A percentile compares a stretch with the other conserved stretches of the same genome.
Conservation (phyloP, 92 coral and sea anemone species). For the Epizoanthus fatuus region DNA sequence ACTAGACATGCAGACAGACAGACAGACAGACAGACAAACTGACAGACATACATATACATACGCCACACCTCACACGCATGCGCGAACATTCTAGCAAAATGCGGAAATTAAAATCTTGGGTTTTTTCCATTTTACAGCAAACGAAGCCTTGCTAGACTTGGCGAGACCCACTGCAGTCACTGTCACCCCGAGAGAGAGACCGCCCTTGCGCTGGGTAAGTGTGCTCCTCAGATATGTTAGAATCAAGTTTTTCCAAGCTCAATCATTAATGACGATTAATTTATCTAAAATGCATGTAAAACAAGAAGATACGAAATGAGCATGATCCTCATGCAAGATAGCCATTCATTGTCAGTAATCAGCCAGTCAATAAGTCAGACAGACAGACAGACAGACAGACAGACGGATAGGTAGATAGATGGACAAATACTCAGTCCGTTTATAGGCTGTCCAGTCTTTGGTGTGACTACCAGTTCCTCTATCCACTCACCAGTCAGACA, state of each 20-base stretch:
- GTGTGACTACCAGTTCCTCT: no score
- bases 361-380: not conserved
- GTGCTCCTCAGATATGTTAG: no score
- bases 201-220: slow-evolving; percentile 83
- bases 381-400: no score
- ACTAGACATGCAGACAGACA: not conserved
- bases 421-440: no score
- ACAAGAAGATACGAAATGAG: no score
- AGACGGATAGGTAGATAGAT: no score
- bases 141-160: slow-evolving; percentile 95
- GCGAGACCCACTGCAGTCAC: slow-evolving; percentile 98
- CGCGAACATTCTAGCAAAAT: not conserved
- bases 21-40: not conserved
- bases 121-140: slow-evolving; percentile 69
- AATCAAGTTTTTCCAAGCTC: not conserved
- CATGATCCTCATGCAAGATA: not conserved
- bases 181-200: slow-evolving; percentile 99
- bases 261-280: no score
- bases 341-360: not conserved
- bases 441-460: no score
- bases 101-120: not conserved
- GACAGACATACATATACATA: not conserved
- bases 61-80: not conserved
- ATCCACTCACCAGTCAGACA: no score
- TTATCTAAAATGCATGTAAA: no score